phyloP scores from a whole-genome alignment of 2,797 vertebrate genomes.

The Chelonia mydas region DNA sequence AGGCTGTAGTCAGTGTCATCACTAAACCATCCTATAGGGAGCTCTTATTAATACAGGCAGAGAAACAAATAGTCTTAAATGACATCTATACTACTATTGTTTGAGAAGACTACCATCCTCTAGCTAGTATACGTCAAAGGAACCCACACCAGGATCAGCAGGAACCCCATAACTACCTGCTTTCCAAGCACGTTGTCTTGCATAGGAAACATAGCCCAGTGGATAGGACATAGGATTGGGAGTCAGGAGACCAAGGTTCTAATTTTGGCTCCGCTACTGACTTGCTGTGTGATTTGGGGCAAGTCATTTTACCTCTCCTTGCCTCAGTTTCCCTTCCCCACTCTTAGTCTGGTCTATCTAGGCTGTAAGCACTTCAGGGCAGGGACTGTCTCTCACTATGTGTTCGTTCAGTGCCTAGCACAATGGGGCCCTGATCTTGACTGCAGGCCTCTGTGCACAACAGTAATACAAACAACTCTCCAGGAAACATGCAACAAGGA shows the following conservation, averaged over 20 bases:
- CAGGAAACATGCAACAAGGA: rapidly evolving
- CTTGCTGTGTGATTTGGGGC: not conserved
- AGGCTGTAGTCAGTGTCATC: not conserved
- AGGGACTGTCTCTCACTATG: not conserved
- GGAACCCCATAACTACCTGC: not conserved
- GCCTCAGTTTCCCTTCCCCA: not conserved
- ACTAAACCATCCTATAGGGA: not conserved
- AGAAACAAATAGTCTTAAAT: not conserved
- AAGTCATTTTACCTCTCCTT: not conserved
- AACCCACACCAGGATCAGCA: not conserved
- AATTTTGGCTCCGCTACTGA: not conserved
- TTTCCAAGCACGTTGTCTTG: not conserved
- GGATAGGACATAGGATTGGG: not conserved
- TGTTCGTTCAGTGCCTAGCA: not conserved
- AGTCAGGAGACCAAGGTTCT: not conserved
- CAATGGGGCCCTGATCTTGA: not conserved
- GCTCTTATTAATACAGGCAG: not conserved
- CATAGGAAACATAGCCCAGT: not conserved
- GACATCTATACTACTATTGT: not conserved
- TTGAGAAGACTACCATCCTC: not conserved
- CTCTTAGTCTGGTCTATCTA: not conserved
- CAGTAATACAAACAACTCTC: not conserved
- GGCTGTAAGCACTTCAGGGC: not conserved
- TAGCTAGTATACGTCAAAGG: not conserved
- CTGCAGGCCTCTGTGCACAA: not conserved